Base-by-base conservation (phyloP, 92 coral and sea anemone genomes). In the Pocillopora meandrina region DNA sequence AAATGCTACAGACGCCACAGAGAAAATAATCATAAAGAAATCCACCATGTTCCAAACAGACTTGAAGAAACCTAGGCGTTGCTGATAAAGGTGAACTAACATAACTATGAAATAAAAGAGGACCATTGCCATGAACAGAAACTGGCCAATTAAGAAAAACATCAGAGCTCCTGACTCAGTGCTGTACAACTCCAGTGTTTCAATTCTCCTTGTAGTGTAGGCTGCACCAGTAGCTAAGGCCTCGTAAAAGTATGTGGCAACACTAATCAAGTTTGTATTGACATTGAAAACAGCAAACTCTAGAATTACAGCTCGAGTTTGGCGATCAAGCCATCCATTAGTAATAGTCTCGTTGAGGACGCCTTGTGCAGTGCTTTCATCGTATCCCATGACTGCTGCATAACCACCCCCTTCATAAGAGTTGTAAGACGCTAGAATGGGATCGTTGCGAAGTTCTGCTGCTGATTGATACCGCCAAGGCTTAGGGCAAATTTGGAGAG, bases 281-380 rank as follows among this genome's bases (percentile, higher is more conserved):
- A 80, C 86, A 62, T 88, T 88, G 60, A 88, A 88, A 1, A 76
- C 78, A 34, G 91, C 75, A 19, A 88, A 77, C 84, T 88, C 91
- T 31, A 83, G 18, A 7, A 88, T 71, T 23, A 88, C 91, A 5
- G 84, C 91, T 18, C 88, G 62, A 2, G 91, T 82, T 69, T 78
- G 87, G 9, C 88, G 81, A 67, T 88, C 91, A 65, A 88, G 62
- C 91, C 91, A 88, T 19, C 64, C 71, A 31, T 88, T 34, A 9
- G 23, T 65, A 2, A 68, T 16, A 5, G 86, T 72, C 21, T 83
- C 91, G 11, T 42, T 26, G 23, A 70, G 20, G 4, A 88, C 91
- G 14, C 67, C 58, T 31, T 23, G 61, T 1, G 88, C 91, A 10
- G 84, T 82, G 26, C 55, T 19, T 8, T 57, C 79, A 34, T 88